These are phyloP conservation scores for Egretta garzetta DNA, from an alignment of 2,113 vertebrate species.

Conservation along the genomic window DNA sequence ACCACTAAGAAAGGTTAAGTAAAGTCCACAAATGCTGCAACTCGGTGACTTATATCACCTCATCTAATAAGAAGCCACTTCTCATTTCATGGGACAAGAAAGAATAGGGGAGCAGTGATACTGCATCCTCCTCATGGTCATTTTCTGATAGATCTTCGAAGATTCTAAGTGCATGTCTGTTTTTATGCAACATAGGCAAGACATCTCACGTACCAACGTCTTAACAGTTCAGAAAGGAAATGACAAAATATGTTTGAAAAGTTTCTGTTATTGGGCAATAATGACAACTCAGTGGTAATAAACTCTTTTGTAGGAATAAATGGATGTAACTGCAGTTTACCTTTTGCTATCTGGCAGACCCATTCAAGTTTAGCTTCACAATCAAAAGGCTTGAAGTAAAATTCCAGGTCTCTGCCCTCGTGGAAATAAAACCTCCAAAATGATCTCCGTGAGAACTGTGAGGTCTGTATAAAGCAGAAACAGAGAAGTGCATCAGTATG, in stretches of 20 bases:
- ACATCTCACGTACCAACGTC: background rate
- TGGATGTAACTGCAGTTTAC: slow-evolving; percentile 66
- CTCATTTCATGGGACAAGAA: background rate
- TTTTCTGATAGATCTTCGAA: background rate
- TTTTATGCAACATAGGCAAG: background rate
- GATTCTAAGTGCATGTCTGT: background rate
- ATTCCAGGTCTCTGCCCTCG: slow-evolving; percentile 64
- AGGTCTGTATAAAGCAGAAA: slow-evolving; percentile 49
- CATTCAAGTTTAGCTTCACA: slow-evolving; percentile 91
- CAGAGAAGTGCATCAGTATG: background rate
- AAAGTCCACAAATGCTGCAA: background rate
- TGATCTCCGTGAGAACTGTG: slow-evolving; percentile 37
- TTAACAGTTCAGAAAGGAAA: background rate
- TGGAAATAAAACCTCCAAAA: slow-evolving; percentile 55
- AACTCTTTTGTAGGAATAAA: background rate
- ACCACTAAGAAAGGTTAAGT: background rate
- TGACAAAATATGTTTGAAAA: background rate
- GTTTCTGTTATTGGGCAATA: background rate
- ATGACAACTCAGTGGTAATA: background rate
- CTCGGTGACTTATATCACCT: accelerated
- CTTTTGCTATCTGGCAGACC: slow-evolving; percentile 93
- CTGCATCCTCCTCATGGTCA: background rate
- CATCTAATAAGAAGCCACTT: background rate
- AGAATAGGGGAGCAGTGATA: background rate
- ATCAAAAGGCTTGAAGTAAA: slow-evolving; percentile 86